Evolutionary conservation across 2,113 vertebrate species (phyloP).

Genomic region (Perca schrenkii): DNA sequence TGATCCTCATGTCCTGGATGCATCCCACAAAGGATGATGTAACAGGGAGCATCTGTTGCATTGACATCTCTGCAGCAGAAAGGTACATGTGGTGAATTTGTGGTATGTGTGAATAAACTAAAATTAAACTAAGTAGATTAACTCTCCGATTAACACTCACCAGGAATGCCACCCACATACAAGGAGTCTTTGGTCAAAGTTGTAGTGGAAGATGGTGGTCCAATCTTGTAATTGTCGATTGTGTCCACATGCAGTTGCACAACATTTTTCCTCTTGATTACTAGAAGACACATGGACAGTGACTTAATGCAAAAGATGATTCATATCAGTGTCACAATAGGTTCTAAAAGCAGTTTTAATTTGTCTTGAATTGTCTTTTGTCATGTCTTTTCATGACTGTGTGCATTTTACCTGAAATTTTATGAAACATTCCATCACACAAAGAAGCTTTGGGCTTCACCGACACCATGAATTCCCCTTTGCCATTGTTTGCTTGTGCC

Average conservation of each 20-base stretch:
- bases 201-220: conserved; percentile 62
- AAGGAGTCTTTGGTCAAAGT: conserved; percentile 80
- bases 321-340: not conserved
- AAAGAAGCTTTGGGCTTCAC: conserved; percentile 86
- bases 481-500: conserved; percentile 86
- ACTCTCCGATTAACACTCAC: conserved; percentile 74
- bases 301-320: not conserved
- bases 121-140: not conserved
- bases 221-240: conserved; percentile 83
- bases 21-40: conserved; percentile 89
- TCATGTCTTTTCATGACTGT: not conserved
- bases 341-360: not conserved
- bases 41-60: conserved; percentile 77
- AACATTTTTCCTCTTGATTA: conserved; percentile 86
- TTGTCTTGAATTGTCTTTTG: not conserved
- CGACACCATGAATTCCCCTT: conserved; percentile 85
- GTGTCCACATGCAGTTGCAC: conserved; percentile 89
- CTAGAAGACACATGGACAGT: conserved; percentile 72
- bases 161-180: conserved; percentile 91
- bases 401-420: conserved; percentile 88
- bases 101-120: not conserved
- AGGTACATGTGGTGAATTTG: not conserved
- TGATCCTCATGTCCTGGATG: conserved; percentile 88
- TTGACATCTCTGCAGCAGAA: conserved; percentile 46
- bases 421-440: conserved; percentile 92